Evolutionary conservation across 2,113 vertebrate species (phyloP), one percentile per base, ranked within the genome.

Genomic region (Hypocryptadius cinnamomeus): DNA sequence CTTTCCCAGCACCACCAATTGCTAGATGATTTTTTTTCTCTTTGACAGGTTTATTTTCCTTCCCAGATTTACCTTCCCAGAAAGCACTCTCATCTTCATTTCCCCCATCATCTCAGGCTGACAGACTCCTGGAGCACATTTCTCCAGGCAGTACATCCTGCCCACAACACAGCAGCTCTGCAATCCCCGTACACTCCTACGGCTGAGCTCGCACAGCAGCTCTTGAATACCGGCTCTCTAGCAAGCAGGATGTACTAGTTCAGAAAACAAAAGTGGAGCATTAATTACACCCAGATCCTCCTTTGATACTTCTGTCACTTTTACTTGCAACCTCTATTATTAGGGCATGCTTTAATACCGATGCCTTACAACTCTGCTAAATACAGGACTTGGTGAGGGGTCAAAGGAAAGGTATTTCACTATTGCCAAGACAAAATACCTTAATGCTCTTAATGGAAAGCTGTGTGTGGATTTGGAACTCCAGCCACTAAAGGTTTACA

Each of bases 191-290:
- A 8, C n/a, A 45, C 6, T 33, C 28, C 57, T 2, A 3, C 0
- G 0, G 24, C 33, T 16, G 70, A 61, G 59, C 16, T 65, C 48
- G 4, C 61, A 33, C 35, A 0, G 5, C 0, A 0, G 11, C 54
- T 45, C 68, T 28, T 9, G 5, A 44, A 9, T 10, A 2, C 31
- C 0, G 0, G 40, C 59, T 64, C 61, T 48, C 11, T 2, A 18
- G 48, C 17, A 8, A 27, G 33, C 19, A 18, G n/a, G 5, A 35
- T 6, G 10, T 11, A 6, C 60, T 9, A 11, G 33, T 3, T 39
- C 25, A 39, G 57, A 50, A 87, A 65, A 48, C 61, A 77, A 35
- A 88, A 28, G 23, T 3, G 1, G 11, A 53, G 30, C 6, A 9
- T 33, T 78, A 57, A 53, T 48, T 65, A 33, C 4, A 2, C 25